Conservation (phyloP, 1,140 invertebrate species). For the Ips nitidus region DNA sequence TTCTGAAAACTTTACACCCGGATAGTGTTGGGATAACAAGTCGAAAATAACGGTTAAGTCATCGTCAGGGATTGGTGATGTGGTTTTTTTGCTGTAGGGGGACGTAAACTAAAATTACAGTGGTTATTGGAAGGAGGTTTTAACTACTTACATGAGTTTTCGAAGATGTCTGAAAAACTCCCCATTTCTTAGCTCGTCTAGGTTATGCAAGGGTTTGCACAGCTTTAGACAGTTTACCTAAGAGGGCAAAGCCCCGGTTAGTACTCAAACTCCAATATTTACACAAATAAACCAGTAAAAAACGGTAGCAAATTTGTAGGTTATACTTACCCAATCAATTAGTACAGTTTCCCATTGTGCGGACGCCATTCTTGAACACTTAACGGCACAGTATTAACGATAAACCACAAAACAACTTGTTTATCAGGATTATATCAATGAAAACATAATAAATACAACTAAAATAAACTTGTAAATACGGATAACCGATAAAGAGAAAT, state of each 20-base stretch:
- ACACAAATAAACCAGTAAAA: not conserved
- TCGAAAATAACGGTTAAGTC: slow-evolving; percentile 40
- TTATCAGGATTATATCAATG: too few species aligned
- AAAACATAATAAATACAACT: too few species aligned
- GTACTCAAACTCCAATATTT: not conserved
- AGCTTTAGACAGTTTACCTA: slow-evolving; percentile 49
- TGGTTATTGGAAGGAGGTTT: not conserved
- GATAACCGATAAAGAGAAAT: too few species aligned
- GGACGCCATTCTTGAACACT: not conserved
- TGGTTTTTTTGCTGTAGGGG: slow-evolving; percentile 31
- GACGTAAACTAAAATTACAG: not conserved
- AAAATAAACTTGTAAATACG: too few species aligned
- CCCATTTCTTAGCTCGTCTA: slow-evolving; percentile 42
- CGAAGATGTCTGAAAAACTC: slow-evolving; percentile 45
- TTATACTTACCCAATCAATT: slow-evolving; percentile 46
- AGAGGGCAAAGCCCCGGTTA: slow-evolving; percentile 15
- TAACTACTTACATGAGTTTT: slow-evolving; percentile 44
- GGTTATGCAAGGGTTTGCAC: slow-evolving; percentile 38
- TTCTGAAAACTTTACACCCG: slow-evolving; percentile 38
- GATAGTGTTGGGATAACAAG: slow-evolving; percentile 44
- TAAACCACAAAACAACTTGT: too few species aligned
- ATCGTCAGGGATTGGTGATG: slow-evolving; percentile 28
- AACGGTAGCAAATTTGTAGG: not conserved
- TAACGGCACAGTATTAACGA: too few species aligned
- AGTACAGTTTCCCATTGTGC: slow-evolving; percentile 43